Evolutionary conservation across 2,113 vertebrate species (phyloP), one percentile per base, ranked within the genome.

Genomic region (Plecturocebus donacophilus): DNA sequence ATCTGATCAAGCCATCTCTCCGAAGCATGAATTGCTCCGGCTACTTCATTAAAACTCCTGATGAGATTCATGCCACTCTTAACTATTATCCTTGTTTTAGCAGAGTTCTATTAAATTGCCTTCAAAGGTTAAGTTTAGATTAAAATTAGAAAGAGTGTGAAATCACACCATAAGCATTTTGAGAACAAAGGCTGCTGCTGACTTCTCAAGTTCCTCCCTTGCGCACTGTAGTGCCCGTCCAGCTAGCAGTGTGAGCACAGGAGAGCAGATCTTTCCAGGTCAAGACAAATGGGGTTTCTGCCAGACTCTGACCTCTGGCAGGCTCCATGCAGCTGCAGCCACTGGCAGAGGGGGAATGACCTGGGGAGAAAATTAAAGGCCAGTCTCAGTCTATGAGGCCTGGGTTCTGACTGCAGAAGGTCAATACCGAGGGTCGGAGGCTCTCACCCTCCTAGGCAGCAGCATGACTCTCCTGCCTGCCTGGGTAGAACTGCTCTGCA

Each of bases 301-400:
- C 35, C 42, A 45, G 19, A 42, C 21, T 64, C 42, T 66, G 84
- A 56, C 75, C 68, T 54, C 68, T 68, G 45, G 45, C 21, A 16
- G 64, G 8, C 10, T 58, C 35, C 17, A 61, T 23, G 25, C 7
- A 23, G 35, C 49, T 81, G 52, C 25, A 38, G 64, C 12, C 17
- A 0, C n/a, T n/a, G 16, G 49, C 9, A 32, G 10, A 17, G 19
- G n/a, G 17, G 3, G 14, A 23, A 64, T 56, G 38, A 40, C 32
- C 49, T 66, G n/a, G 30, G 45, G 30, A 90, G 45, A 94, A 70
- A 71, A 14, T 19, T 40, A 16, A 92, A 35, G 82, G 14, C 52
- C 7, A 32, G 25, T 45, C 58, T 79, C 2, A 0, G 64, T 71
- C 19, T 38, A 0, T 8, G 6, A 64, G 76, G n/a, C 6, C 35